These are phyloP conservation scores for Drosophila cracens DNA, from an alignment of 2,888 invertebrate genomes.

Conservation along the genomic window DNA sequence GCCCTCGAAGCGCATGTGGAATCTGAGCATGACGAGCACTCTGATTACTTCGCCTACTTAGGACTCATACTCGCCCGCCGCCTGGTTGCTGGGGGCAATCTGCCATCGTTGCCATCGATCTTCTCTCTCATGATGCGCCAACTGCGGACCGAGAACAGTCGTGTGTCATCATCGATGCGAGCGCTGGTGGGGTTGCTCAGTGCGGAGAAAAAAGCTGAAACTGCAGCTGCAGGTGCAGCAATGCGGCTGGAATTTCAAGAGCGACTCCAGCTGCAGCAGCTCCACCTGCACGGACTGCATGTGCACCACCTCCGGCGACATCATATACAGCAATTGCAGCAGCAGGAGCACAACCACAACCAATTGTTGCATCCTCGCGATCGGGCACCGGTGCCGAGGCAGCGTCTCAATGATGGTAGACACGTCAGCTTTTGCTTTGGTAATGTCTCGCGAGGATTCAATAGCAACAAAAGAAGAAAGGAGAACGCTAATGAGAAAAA, in stretches of 20 bases:
- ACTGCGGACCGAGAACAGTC: no score
- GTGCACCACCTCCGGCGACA: background rate
- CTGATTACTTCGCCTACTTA: conserved; percentile 32
- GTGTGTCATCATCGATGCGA: no score
- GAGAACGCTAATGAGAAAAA: background rate
- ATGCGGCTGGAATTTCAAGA: no score
- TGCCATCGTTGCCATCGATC: background rate
- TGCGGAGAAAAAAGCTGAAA: no score
- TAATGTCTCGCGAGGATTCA: background rate
- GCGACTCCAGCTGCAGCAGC: background rate
- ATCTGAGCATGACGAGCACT: conserved; percentile 25
- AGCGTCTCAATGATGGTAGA: background rate
- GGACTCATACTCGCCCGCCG: background rate
- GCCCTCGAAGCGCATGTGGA: conserved; percentile 25
- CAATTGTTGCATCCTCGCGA: background rate
- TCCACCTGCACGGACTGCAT: background rate
- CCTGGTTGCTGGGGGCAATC: background rate
- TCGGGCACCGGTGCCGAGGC: background rate
- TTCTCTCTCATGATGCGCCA: no score
- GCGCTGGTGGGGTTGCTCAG: no score
- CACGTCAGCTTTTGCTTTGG: no score
- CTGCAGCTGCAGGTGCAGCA: background rate
- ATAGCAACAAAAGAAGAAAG: background rate
- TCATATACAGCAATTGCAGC: background rate
- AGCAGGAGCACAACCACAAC: background rate